These are phyloP conservation scores for Hoplias malabaricus DNA, from an alignment of 2,113 vertebrate genomes.

Conservation along the genomic window DNA sequence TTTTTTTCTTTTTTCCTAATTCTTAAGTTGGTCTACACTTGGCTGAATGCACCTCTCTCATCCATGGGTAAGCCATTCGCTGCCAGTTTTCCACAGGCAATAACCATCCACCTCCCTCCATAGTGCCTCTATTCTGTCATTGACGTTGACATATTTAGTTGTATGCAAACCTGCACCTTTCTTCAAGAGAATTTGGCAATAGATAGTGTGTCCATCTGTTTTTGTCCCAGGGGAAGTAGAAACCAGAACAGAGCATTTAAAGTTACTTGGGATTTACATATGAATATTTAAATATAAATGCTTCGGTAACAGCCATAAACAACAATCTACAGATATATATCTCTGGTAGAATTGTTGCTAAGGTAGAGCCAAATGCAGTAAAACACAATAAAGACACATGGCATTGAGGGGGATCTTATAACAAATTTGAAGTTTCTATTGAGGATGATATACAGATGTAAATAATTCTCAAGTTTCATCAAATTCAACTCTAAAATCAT, in stretches of 20 bases:
- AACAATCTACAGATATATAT: slow-evolving; percentile 11
- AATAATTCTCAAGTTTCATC: background rate
- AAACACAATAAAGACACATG: background rate
- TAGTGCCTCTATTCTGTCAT: slow-evolving; percentile 7
- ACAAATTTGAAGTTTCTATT: background rate
- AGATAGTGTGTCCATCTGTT: background rate
- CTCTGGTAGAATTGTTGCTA: too few species aligned
- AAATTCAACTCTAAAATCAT: background rate
- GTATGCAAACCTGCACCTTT: slow-evolving; percentile 34
- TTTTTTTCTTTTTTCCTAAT: slow-evolving; percentile 30
- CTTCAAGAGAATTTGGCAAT: background rate
- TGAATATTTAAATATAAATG: background rate
- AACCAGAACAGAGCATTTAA: background rate
- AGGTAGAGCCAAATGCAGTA: background rate
- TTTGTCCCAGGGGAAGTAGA: background rate
- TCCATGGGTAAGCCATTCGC: slow-evolving; percentile 19
- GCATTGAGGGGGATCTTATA: background rate
- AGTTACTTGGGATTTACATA: background rate
- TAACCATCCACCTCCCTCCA: background rate
- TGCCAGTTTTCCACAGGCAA: slow-evolving; percentile 11
- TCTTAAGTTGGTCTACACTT: background rate
- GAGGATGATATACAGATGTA: background rate
- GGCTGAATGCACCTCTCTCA: slow-evolving; percentile 37
- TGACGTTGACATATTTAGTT: background rate
- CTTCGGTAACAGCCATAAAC: background rate